These are phyloP conservation scores for Eubucco bourcierii DNA, from an alignment of 2,113 vertebrate species.

Conservation along the genomic window DNA sequence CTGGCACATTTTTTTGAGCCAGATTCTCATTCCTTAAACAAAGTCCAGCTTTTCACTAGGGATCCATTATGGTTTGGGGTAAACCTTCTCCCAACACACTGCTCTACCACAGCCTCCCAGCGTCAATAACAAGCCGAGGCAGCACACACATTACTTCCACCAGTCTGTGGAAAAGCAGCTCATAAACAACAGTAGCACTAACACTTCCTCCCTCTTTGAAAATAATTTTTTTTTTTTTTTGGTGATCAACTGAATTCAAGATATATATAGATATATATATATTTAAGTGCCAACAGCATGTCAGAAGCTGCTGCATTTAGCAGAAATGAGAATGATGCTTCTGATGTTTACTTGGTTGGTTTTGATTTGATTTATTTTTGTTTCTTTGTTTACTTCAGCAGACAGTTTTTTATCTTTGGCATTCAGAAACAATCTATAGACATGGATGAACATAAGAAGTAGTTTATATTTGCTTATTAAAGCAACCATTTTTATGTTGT, in stretches of 20 bases:
- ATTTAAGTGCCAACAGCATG: neutral
- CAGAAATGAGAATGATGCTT: neutral
- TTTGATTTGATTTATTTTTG: neutral
- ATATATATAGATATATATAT: no score
- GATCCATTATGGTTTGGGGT: conserved; percentile 44
- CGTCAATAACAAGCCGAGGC: conserved; percentile 3
- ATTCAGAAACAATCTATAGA: neutral
- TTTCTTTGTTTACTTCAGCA: neutral
- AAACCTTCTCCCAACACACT: conserved; percentile 22
- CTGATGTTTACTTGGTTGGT: neutral
- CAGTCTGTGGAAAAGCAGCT: neutral
- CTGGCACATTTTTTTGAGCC: neutral
- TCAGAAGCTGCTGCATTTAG: neutral
- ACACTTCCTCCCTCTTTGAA: neutral
- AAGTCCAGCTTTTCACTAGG: neutral
- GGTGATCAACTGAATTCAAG: neutral
- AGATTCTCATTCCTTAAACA: neutral
- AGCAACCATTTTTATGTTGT: neutral
- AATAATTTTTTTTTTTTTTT: neutral
- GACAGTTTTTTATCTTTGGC: conserved; percentile 3
- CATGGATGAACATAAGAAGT: neutral
- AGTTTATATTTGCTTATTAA: neutral
- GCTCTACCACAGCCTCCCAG: conserved; percentile 28
- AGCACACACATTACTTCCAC: neutral
- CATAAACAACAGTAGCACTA: neutral